A percentile compares a stretch with the other conserved stretches of the same genome.
Evolutionary conservation across 1,140 invertebrate genomes (phyloP).

Genomic region (Cherax destructor): DNA sequence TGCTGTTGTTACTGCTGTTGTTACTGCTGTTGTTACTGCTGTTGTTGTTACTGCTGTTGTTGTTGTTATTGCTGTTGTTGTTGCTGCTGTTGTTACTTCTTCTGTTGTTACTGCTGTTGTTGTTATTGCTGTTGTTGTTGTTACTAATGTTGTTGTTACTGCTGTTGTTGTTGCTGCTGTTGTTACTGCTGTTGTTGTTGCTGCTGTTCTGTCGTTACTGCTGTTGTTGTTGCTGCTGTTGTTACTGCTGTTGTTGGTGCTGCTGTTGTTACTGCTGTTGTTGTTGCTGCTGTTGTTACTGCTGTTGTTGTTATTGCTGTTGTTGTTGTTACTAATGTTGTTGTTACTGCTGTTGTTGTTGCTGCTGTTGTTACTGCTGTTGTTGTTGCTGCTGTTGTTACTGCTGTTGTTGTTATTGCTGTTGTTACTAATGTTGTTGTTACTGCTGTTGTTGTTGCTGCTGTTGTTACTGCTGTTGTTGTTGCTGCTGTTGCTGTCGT

Average conservation of each 20-base stretch:
- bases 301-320: neutral
- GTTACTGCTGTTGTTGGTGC: too few relatives aligned
- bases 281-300: too few relatives aligned
- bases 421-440: neutral
- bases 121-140: conserved; percentile 2
- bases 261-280: too few relatives aligned
- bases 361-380: too few relatives aligned
- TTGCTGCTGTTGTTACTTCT: conserved; percentile 19
- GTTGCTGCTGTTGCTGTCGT: neutral
- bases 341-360: too few relatives aligned
- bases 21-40: neutral
- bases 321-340: too few relatives aligned
- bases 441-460: neutral
- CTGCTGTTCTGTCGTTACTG: neutral
- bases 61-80: neutral
- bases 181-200: neutral
- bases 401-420: neutral
- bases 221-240: too few relatives aligned
- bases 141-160: neutral
- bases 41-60: neutral
- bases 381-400: too few relatives aligned
- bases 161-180: neutral
- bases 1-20: neutral
- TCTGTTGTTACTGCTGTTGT: conserved; percentile 29
- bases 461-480: neutral